phyloP scores from a whole-genome alignment of 2,113 vertebrate species.

The Macrotus californicus region DNA sequence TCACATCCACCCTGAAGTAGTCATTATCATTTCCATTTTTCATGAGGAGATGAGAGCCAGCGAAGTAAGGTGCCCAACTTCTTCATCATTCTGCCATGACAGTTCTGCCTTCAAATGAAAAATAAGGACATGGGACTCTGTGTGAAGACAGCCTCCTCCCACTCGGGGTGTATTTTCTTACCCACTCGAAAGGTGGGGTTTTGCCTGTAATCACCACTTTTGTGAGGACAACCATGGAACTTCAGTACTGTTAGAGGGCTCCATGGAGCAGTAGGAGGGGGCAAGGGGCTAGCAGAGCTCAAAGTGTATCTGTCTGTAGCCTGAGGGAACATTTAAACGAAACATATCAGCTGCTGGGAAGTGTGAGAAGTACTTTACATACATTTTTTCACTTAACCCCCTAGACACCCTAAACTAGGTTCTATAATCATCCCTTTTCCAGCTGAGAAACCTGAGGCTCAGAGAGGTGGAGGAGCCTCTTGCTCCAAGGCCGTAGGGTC shows the following conservation, averaged over 20 bases:
- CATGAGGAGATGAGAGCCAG: neutral
- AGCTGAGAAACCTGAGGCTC: neutral
- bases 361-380: neutral
- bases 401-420: neutral
- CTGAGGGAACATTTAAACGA: neutral
- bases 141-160: neutral
- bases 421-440: neutral
- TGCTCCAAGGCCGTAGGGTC: neutral
- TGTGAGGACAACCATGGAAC: neutral
- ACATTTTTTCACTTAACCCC: neutral
- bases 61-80: neutral
- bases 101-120: neutral
- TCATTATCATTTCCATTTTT: neutral
- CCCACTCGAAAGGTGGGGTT: neutral
- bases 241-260: neutral
- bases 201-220: neutral
- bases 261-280: neutral
- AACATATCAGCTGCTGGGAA: neutral
- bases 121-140: neutral
- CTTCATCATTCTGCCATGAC: neutral
- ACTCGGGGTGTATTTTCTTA: neutral
- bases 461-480: neutral
- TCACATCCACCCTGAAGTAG: neutral
- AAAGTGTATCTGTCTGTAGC: neutral
- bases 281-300: neutral